Conservation (phyloP, 2,797 vertebrate genomes). For the Characodon lateralis region DNA sequence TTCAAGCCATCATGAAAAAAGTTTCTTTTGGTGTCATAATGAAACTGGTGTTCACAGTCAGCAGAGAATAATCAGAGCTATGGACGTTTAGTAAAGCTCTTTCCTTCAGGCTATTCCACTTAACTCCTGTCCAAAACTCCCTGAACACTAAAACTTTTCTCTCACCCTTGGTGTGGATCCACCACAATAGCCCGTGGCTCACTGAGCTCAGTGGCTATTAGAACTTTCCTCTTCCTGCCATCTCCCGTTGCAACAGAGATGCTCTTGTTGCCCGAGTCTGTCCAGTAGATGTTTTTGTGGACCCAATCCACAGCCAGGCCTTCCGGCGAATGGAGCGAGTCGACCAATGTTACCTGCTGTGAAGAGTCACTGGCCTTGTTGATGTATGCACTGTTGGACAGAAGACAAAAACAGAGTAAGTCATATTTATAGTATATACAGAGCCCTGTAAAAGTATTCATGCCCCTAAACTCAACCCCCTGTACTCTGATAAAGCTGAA, state of each 20-base stretch:
- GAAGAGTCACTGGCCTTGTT: conserved; percentile 92
- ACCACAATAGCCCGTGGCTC: conserved; percentile 95
- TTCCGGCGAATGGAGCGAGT: conserved; percentile 92
- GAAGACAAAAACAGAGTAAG: conserved; percentile 8
- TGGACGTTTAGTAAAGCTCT: not conserved
- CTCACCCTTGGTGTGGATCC: conserved; percentile 93
- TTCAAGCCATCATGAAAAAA: conserved; percentile 3
- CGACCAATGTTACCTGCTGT: conserved; percentile 89
- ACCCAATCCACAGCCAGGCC: conserved; percentile 97
- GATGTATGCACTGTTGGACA: conserved; percentile 87
- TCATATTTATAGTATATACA: not conserved
- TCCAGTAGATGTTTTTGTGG: conserved; percentile 99
- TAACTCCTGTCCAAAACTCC: conserved; percentile 5
- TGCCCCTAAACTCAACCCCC: not conserved
- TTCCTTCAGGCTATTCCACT: not conserved
- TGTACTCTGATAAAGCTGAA: not conserved
- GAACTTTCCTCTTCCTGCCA: conserved; percentile 88
- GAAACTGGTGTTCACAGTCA: conserved; percentile 1
- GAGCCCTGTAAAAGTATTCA: not conserved
- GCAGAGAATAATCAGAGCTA: conserved; percentile 3
- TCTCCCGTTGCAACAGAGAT: conserved; percentile 93
- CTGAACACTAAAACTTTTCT: not conserved
- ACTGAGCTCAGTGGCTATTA: conserved; percentile 88
- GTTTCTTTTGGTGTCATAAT: not conserved
- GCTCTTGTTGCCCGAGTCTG: conserved; percentile 95